These are phyloP conservation scores for Clarias batrachus DNA, from an alignment of 2,113 vertebrate genomes.

Conservation along the genomic window DNA sequence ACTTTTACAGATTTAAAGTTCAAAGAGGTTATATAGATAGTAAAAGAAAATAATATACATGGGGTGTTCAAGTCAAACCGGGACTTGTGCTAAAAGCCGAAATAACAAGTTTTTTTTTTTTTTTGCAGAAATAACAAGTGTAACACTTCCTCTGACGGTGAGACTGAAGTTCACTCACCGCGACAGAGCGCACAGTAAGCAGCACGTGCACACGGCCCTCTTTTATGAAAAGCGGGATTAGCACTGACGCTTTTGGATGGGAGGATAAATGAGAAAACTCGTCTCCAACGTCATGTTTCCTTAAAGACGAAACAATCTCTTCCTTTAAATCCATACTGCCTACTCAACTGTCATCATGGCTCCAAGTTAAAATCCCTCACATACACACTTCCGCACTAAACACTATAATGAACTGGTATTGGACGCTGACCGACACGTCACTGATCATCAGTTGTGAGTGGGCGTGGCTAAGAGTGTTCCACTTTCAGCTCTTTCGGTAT, in stretches of 20 bases:
- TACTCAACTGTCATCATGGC: background rate
- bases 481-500: background rate
- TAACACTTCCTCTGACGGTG: background rate
- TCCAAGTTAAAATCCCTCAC: background rate
- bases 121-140: no score
- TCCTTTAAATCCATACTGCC: slow-evolving; percentile 18
- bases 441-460: background rate
- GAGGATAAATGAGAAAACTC: background rate
- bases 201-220: slow-evolving; percentile 23
- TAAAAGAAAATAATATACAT: no score
- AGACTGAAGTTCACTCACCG: background rate
- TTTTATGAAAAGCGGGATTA: slow-evolving; percentile 34
- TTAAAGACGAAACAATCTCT: background rate
- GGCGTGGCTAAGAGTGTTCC: background rate
- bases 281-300: background rate
- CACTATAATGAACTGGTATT: background rate
- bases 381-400: background rate
- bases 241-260: slow-evolving; percentile 18
- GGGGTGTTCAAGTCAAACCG: no score
- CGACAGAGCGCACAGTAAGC: background rate
- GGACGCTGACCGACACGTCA: background rate
- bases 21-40: no score
- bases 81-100: no score
- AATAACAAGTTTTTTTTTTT: accelerated
- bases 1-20: no score